A percentile compares a stretch with the other conserved stretches of the same genome.
Conservation (phyloP, 1,140 invertebrate species). For the Babylonia areolata region DNA sequence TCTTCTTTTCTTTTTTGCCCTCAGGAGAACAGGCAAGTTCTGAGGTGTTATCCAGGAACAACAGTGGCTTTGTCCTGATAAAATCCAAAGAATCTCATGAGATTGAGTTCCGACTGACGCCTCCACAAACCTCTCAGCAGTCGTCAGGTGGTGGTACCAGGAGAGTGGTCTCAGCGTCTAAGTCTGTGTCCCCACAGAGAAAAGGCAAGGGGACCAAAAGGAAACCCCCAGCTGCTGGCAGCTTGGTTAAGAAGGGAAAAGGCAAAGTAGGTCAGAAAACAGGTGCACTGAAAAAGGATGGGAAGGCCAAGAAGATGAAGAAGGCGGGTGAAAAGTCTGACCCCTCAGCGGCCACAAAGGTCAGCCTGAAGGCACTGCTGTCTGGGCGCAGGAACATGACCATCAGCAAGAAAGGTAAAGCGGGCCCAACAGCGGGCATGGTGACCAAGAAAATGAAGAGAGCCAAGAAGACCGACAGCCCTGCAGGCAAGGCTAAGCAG, state of each 20-base stretch:
- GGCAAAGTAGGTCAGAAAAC: neutral
- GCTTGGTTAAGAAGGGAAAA: neutral
- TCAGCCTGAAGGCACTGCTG: neutral
- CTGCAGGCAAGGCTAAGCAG: neutral
- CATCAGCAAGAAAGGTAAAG: neutral
- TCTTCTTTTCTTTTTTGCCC: neutral
- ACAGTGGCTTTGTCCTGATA: conserved; percentile 14
- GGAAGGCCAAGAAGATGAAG: neutral
- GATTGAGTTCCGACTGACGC: conserved; percentile 11
- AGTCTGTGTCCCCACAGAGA: neutral
- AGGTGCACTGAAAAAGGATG: neutral
- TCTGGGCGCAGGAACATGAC: neutral
- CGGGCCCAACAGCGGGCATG: neutral
- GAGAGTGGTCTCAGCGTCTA: neutral
- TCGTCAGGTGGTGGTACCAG: neutral
- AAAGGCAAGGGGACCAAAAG: neutral
- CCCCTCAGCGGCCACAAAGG: neutral
- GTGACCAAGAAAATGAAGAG: neutral
- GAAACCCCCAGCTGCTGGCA: neutral
- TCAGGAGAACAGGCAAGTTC: neutral
- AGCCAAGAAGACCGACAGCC: neutral
- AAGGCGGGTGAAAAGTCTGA: neutral
- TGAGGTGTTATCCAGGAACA: neutral
- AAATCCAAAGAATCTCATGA: conserved; percentile 7
- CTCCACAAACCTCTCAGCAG: neutral